Evolutionary conservation across 2,888 invertebrate genomes (phyloP).

Genomic region (Limnephilus auricula): DNA sequence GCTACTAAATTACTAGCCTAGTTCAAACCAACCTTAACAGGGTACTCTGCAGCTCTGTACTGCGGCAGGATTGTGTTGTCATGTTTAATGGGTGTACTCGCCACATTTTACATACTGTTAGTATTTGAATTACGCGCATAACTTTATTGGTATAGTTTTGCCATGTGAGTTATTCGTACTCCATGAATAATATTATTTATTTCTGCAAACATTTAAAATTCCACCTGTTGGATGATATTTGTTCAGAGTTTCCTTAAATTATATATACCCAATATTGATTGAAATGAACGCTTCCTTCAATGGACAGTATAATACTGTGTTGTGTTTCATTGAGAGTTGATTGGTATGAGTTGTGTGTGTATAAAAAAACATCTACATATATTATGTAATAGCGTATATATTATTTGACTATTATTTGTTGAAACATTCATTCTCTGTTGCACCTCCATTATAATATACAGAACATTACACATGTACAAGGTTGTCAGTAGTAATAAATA

Average conservation of each 20-base stretch:
- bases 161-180: background rate
- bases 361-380: conserved; percentile 36
- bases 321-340: background rate
- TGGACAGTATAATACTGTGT: background rate
- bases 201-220: background rate
- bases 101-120: background rate
- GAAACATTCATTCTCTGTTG: conserved; percentile 7
- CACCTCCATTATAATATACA: conserved; percentile 30
- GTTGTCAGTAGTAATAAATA: conserved; percentile 36
- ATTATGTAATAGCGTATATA: conserved; percentile 35
- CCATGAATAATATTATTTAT: background rate
- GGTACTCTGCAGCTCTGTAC: background rate
- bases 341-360: background rate
- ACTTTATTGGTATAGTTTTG: background rate
- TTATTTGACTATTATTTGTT: conserved; percentile 25
- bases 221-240: background rate
- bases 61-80: background rate
- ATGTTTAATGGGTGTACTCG: background rate
- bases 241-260: background rate
- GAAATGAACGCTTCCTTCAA: background rate
- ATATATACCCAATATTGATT: background rate
- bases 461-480: conserved; percentile 23
- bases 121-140: background rate
- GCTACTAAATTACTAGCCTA: no score
- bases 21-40: background rate